phyloP scores from a whole-genome alignment of 2,888 invertebrate genomes.

The Tachina lurida region DNA sequence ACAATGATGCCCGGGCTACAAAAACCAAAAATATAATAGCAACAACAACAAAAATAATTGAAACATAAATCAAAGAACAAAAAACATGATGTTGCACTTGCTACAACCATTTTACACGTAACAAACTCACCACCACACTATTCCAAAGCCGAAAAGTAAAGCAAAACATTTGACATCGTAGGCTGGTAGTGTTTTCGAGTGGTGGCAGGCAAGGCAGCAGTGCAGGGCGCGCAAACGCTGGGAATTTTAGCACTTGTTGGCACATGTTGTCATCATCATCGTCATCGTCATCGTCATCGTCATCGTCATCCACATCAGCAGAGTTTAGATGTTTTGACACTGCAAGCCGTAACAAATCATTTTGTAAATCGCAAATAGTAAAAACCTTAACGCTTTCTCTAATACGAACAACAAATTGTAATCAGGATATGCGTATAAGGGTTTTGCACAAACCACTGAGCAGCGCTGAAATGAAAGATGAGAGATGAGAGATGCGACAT shows the following conservation, averaged over 20 bases:
- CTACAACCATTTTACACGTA: constrained; percentile 73
- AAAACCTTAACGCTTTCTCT: constrained; percentile 66
- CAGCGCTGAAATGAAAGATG: constrained; percentile 26
- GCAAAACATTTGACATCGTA: constrained; percentile 22
- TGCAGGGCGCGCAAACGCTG: constrained; percentile 77
- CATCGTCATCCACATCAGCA: constrained; percentile 56
- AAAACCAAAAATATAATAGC: neutral
- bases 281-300: constrained; percentile 55
- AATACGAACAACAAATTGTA: constrained; percentile 72
- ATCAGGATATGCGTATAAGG: constrained; percentile 67
- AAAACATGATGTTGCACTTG: constrained; percentile 81
- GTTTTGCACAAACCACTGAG: constrained; percentile 73
- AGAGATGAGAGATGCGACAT: constrained; percentile 30
- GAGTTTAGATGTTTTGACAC: constrained; percentile 78
- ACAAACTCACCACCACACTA: constrained; percentile 64
- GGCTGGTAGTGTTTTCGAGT: constrained; percentile 49
- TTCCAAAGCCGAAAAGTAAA: constrained; percentile 45
- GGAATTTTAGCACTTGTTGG: constrained; percentile 83
- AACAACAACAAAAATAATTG: constrained; percentile 20
- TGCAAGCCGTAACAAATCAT: constrained; percentile 81
- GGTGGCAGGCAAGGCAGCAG: constrained; percentile 52
- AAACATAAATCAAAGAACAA: constrained; percentile 55
- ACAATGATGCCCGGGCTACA: constrained; percentile 26
- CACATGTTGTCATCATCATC: constrained; percentile 65
- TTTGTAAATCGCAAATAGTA: constrained; percentile 71